A percentile compares a stretch with the other conserved stretches of the same genome.
Evolutionary conservation across 2,797 vertebrate genomes (phyloP).

Genomic region (Phrynocephalus guinanensis): DNA sequence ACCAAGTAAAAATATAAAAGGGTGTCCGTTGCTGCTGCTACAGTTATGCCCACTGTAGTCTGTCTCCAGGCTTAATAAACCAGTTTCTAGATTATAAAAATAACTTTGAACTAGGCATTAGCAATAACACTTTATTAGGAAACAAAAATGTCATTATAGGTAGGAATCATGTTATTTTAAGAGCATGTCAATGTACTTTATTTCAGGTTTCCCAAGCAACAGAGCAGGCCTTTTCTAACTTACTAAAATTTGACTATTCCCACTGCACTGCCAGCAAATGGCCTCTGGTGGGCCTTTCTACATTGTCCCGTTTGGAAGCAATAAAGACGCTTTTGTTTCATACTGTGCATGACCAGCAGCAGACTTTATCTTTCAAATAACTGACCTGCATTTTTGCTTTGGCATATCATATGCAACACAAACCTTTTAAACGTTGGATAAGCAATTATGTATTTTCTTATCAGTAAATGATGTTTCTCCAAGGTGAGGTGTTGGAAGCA

Average conservation of each 20-base stretch:
- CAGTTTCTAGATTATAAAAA: not conserved
- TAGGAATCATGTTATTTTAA: not conserved
- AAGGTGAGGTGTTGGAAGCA: too few species aligned
- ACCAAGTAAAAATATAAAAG: too few species aligned
- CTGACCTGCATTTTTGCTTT: conserved; percentile 16
- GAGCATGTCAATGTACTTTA: not conserved
- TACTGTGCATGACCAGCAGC: not conserved
- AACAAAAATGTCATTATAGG: not conserved
- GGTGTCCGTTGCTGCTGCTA: not conserved
- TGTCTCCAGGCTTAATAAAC: not conserved
- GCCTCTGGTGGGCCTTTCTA: not conserved
- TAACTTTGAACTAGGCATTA: not conserved
- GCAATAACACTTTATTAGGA: not conserved
- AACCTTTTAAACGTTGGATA: conserved; percentile 5
- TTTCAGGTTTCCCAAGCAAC: not conserved
- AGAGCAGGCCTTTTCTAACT: not conserved
- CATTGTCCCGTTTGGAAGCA: conserved; percentile 1
- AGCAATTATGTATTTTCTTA: conserved; percentile 1
- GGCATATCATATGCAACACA: not conserved
- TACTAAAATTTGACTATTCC: not conserved
- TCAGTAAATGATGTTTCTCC: not conserved
- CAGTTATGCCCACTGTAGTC: not conserved
- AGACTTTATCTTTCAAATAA: not conserved
- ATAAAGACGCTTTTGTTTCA: not conserved
- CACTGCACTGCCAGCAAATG: not conserved